These are phyloP conservation scores for Aphidoletes aphidimyza DNA, from an alignment of 2,888 invertebrate species.

Conservation along the genomic window DNA sequence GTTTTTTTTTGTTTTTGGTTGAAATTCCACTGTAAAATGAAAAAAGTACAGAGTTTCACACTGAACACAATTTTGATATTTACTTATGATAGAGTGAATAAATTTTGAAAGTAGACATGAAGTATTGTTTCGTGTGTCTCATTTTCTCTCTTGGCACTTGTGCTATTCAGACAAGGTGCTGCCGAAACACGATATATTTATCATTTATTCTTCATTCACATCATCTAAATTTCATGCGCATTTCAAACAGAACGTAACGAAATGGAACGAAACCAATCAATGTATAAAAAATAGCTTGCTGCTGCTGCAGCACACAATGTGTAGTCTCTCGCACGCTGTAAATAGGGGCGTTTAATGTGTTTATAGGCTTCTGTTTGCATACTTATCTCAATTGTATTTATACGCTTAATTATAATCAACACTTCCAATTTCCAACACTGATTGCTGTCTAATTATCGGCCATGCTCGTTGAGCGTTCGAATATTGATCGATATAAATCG, in stretches of 20 bases:
- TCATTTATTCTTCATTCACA: not conserved
- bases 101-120: not conserved
- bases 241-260: not conserved
- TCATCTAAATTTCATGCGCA: not conserved
- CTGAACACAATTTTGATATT: too few species aligned
- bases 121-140: not conserved
- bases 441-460: not conserved
- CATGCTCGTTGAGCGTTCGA: not conserved
- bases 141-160: too few species aligned
- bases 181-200: slow-evolving; percentile 13
- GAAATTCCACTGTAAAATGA: too few species aligned
- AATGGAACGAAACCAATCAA: not conserved
- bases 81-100: too few species aligned
- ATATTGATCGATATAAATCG: not conserved
- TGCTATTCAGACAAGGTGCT: not conserved
- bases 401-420: slow-evolving; percentile 15
- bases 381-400: not conserved
- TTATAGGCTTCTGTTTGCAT: not conserved
- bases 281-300: not conserved
- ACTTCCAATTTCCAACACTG: slow-evolving; percentile 1
- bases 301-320: not conserved
- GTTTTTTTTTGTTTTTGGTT: too few species aligned
- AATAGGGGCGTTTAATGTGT: not conserved
- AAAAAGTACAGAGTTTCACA: too few species aligned
- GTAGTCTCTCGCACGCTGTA: not conserved